Base-by-base conservation (phyloP, 2,113 vertebrate species). In the Myiagra hebetior region DNA sequence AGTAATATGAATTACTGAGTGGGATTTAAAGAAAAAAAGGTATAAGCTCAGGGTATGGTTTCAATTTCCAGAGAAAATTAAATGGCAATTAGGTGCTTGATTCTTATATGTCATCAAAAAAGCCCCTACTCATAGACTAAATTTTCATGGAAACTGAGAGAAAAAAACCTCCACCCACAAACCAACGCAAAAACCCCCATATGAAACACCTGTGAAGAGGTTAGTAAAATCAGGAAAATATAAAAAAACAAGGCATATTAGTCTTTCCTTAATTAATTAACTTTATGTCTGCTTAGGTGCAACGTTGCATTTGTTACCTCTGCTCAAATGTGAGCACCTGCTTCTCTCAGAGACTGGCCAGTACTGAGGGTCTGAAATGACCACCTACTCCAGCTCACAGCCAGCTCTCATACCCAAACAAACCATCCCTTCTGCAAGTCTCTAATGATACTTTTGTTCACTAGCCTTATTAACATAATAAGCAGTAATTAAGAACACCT, bases 281-380 rank as follows among this genome's bases (percentile, higher is more conserved):
- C 7, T 64, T 59, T 19, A 24, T 67, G 15, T 30, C 17, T 17
- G 31, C 30, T 73, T 37, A 37, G 10, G 15, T 33, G 9, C 9
- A 42, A 59, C 81, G 3, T 26, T 31, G 20, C 3, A 23, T 44
- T 79, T 75, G 5, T 9, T 87, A 1, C 14, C 23, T 37, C 11
- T 59, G 17, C 17, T 27, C 0, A 1, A 44, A 30, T 7, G 1
- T 15, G 8, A 57, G 4, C 9, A 5, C 7, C 21, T 50, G 2
- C 20, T 72, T 75, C 35, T 75, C 16, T 41, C 19, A 72, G 30
- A n/a, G 8, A 9, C 1, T 7, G 3, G 9, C 2, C 10, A 15
- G 11, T 31, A 13, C 33, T 10, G 22, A 64, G n/a, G 8, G 28
- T 15, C 24, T 50, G 24, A 75, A 89, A 41, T 15, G 8, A 10